Evolutionary conservation across 2,888 invertebrate species (phyloP).

Genomic region (Pemphredon lugubris): DNA sequence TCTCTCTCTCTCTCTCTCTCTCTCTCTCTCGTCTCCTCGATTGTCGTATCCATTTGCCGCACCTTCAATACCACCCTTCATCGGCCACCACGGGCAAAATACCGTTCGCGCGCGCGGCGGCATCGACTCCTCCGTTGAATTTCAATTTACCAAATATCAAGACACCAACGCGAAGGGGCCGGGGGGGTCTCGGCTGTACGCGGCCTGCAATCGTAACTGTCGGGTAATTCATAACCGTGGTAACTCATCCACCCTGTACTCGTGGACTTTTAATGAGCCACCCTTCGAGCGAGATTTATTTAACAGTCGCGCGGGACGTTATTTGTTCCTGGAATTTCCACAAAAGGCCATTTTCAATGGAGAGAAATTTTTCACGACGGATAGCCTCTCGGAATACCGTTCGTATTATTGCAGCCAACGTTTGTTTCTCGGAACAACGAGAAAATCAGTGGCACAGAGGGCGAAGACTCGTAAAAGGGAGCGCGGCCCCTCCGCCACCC

Average conservation of each 20-base stretch:
- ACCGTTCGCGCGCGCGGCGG: not conserved
- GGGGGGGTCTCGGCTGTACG: constrained; percentile 38
- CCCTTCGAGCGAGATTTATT: not conserved
- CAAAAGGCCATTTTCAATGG: too few relatives aligned
- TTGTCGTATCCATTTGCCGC: constrained; percentile 48
- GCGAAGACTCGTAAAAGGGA: too few relatives aligned
- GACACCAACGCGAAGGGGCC: constrained; percentile 12
- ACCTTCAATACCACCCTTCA: too few relatives aligned
- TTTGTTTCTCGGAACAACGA: too few relatives aligned
- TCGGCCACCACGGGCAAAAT: not conserved
- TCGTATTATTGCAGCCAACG: too few relatives aligned
- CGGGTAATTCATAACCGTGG: constrained; percentile 46
- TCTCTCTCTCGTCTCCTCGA: not conserved
- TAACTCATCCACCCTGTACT: not conserved
- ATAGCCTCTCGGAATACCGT: too few relatives aligned
- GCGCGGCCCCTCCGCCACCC: too few relatives aligned
- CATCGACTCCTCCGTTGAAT: constrained; percentile 50
- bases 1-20: too few relatives aligned
- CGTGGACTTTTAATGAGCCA: not conserved
- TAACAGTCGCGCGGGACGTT: too few relatives aligned
- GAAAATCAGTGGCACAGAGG: too few relatives aligned
- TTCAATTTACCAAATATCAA: constrained; percentile 49
- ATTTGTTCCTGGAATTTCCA: too few relatives aligned
- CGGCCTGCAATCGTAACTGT: constrained; percentile 53
- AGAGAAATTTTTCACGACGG: too few relatives aligned